Conservation (phyloP, 2,888 invertebrate genomes). For the Phortica okadai region DNA sequence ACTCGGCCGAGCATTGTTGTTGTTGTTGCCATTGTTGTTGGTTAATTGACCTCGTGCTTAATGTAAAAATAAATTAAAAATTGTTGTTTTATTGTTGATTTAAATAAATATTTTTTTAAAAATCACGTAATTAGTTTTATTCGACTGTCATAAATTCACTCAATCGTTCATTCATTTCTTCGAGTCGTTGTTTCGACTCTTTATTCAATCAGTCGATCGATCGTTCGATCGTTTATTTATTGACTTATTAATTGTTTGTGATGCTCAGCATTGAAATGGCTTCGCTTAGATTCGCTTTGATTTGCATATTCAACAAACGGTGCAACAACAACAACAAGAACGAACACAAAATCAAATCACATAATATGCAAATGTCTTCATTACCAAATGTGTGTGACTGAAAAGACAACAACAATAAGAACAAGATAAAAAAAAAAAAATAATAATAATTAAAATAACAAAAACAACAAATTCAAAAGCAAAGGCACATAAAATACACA, state of each 20-base stretch:
- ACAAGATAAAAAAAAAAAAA: too few relatives aligned
- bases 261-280: slow-evolving; percentile 35
- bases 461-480: slow-evolving; percentile 25
- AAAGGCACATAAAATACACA: neutral
- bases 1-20: neutral
- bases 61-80: slow-evolving; percentile 69
- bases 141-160: slow-evolving; percentile 6
- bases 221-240: neutral
- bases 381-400: slow-evolving; percentile 37
- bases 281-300: neutral
- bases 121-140: slow-evolving; percentile 40
- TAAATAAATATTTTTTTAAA: neutral
- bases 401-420: neutral
- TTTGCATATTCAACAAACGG: slow-evolving; percentile 3
- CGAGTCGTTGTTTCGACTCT: neutral
- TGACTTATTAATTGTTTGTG: slow-evolving; percentile 25
- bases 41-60: slow-evolving; percentile 75
- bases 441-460: slow-evolving; percentile 34
- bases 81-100: slow-evolving; percentile 43
- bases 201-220: neutral
- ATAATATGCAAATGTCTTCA: slow-evolving; percentile 56
- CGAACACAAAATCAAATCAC: slow-evolving; percentile 8
- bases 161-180: neutral
- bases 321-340: too few relatives aligned
- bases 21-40: slow-evolving; percentile 42